Base-by-base conservation (phyloP, 2,888 invertebrate species). In the Drosophila diplacantha region DNA sequence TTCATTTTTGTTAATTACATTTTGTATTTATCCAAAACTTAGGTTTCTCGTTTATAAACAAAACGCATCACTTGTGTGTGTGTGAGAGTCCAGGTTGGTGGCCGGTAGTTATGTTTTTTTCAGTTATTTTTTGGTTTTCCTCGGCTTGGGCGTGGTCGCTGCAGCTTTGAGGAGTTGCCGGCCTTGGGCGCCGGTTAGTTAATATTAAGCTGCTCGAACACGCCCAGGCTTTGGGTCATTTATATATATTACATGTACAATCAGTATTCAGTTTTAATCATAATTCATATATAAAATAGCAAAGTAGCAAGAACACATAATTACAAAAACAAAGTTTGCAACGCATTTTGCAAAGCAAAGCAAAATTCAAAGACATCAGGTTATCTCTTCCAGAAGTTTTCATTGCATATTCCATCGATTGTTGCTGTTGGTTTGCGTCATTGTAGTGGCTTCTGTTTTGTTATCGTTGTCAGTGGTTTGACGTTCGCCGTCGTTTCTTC, bases 221-320 rank as follows among this genome's bases (percentile, higher is more conserved):
- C 34, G 58, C 55, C 49, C 41, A 57, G 18, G 38, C 46, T 20
- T 7, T 22, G 26, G 47, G 47, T 43, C 34, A 31, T 46, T 46
- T 43, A 16, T 29, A 29, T 44, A 58, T 58, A 58, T 32, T 67
- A 50, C 50, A 59, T 65, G 57, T 72, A 69, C 73, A 72, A 68
- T 65, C 63, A 75, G 61, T 81, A 64, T 44, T 55, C 41, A 58
- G 53, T 59, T 57, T 72, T 71, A 53, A 69, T 72, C 58, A 67
- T 77, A 74, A 50, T 69, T 65, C 56, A 61, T 41, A 59, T 75
- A 80, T 65, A 64, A 54, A 63, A 70, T 67, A 63, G 41, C 44
- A 44, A 46, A 63, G 63, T 75, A 70, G 75, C 79, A 81, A 81
- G 81, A 78, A 77, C 81, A 77, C 83, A 77, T 65, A 71, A 62